A percentile compares a stretch with the other conserved stretches of the same genome.
These are phyloP conservation scores for Apis dorsata DNA, from an alignment of 1,140 invertebrate species.

Conservation along the genomic window DNA sequence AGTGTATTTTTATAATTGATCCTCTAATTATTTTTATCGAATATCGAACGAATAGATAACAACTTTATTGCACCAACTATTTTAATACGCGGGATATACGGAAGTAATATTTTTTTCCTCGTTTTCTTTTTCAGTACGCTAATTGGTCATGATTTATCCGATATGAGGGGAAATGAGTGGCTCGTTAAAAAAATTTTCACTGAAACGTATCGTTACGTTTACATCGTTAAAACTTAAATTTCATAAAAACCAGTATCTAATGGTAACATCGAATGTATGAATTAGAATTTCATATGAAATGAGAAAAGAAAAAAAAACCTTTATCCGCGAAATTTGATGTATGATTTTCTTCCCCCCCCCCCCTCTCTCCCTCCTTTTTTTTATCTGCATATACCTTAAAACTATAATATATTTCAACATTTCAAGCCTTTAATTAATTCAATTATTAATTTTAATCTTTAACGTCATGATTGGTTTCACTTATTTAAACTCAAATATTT, in stretches of 20 bases:
- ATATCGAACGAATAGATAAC: neutral
- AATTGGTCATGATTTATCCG: conserved; percentile 3
- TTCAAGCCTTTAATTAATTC: too few species aligned
- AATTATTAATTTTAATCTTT: too few species aligned
- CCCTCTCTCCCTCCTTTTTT: too few species aligned
- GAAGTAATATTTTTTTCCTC: neutral
- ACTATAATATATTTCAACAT: too few species aligned
- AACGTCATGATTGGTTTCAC: too few species aligned
- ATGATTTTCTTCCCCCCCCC: neutral
- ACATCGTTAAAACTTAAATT: conserved; percentile 7
- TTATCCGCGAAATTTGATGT: neutral
- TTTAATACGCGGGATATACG: neutral
- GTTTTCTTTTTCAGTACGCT: neutral
- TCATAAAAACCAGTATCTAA: neutral
- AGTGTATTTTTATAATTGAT: neutral
- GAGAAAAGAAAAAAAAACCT: neutral
- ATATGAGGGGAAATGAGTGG: neutral
- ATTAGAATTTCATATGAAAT: neutral
- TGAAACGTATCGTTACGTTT: neutral
- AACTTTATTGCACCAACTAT: neutral
- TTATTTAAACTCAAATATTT: too few species aligned
- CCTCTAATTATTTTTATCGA: neutral
- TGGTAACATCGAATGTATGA: neutral
- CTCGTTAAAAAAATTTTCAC: conserved; percentile 4
- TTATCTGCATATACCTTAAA: too few species aligned